Evolutionary conservation across 2,113 vertebrate species (phyloP).

Genomic region (Myxocyprinus asiaticus): DNA sequence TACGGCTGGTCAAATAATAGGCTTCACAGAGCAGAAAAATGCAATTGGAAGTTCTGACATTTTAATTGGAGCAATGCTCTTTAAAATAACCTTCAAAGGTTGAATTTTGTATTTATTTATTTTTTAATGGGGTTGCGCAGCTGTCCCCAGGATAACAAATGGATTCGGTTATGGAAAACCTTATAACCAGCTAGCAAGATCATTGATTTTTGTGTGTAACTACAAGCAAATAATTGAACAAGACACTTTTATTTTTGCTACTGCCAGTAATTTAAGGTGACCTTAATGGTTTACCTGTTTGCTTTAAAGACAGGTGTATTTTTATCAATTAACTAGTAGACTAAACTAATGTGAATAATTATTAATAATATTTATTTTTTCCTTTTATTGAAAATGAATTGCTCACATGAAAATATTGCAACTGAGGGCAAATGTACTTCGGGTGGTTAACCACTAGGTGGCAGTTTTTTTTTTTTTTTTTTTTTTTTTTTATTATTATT

Average conservation of each 20-base stretch:
- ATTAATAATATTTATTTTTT: too few relatives aligned
- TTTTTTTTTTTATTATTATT: too few relatives aligned
- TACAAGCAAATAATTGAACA: background rate
- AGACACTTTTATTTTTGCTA: background rate
- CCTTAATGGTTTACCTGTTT: background rate
- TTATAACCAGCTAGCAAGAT: slow-evolving; percentile 16
- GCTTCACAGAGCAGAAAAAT: slow-evolving; percentile 44
- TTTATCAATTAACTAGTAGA: too few relatives aligned
- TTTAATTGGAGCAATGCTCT: slow-evolving; percentile 37
- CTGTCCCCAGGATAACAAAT: slow-evolving; percentile 17
- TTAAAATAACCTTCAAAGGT: slow-evolving; percentile 30
- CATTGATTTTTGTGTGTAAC: background rate
- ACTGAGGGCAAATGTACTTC: too few relatives aligned
- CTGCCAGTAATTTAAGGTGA: background rate
- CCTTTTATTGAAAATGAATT: too few relatives aligned
- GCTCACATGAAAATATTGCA: too few relatives aligned
- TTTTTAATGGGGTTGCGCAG: slow-evolving; percentile 29
- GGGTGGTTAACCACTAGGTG: too few relatives aligned
- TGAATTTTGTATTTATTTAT: slow-evolving; percentile 6
- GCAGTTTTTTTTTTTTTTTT: too few relatives aligned
- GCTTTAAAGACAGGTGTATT: too few relatives aligned
- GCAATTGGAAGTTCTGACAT: slow-evolving; percentile 50
- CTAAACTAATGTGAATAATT: too few relatives aligned
- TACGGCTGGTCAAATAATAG: slow-evolving; percentile 49
- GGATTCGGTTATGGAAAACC: background rate